Base-by-base conservation (phyloP, 2,797 vertebrate genomes). In the Typhlichthys eigenmanni region DNA sequence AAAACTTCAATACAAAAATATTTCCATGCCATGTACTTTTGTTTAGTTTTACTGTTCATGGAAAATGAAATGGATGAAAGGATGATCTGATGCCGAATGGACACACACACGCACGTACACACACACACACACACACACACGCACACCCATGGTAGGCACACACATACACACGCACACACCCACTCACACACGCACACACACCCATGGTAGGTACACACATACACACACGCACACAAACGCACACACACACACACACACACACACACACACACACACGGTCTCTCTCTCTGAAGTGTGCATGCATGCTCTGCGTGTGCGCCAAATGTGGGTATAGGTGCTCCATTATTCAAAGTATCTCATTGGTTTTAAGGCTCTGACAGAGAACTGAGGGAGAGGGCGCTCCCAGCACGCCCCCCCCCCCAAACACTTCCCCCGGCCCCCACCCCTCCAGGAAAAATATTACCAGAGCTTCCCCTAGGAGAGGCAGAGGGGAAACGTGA, bases 261-360 rank as follows among this genome's bases (percentile, higher is more conserved):
- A 38, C 62, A 52, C 17, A 12, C 58, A 29, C 54, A 60, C 72
- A 60, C 47, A 58, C 55, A 47, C 51, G 14, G 5, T 4, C 7
- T 14, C 11, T 66, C 46, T 66, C 51, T 64, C 50, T 60, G 34
- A 55, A 64, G 66, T 51, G 68, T 72, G 76, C 59, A 45, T 55
- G 64, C 64, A 29, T 70, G 60, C 66, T 61, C 65, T 48, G 62
- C 49, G 51, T 58, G 69, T 52, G 67, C 8, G 19, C 66, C 47
- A 77, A 78, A 58, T 45, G 60, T 69, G 51, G 74, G 72, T 84
- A 80, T 83, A 89, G 85, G 87, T 92, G 82, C 84, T 87, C 76
- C 65, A 89, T 87, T 87, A 88, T 90, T 90, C 83, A 89, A 87
- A 86, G 85, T 82, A 78, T 76, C 84, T 88, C 83, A 84, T 80